Base-by-base conservation (phyloP, 1,140 invertebrate genomes). In the Cyclina sinensis region DNA sequence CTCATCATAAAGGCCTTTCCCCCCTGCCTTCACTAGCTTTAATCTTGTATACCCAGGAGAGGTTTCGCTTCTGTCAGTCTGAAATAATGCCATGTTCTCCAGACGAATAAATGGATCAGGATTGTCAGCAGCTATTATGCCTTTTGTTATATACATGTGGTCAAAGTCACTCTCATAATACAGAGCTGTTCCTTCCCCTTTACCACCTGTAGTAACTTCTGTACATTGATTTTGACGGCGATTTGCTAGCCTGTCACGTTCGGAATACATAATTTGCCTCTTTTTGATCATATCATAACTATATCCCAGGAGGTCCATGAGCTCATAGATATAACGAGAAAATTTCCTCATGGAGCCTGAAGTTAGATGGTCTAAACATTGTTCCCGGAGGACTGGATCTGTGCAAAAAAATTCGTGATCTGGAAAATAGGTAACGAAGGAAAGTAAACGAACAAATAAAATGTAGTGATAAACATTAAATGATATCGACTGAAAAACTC, bases 141-240 rank as follows among this genome's bases (percentile, higher is more conserved):
- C 32, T 16, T 73, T 35, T 39, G n/a, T 12, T 24, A 73, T n/a
- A 73, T 39, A 73, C 30, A 73, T 73, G 1, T 14, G 30, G 39
- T 73, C 68, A 18, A 18, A 4, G 32, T 73, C 68, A 27, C 39
- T 73, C 30, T 73, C 68, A n/a, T 7, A 73, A n/a, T 35, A 73
- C 68, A 73, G 21, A 7, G 68, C 30, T 35, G 68, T 73, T 35
- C 68, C 68, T 73, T 73, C 68, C 3, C 43, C 43, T 43, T 43
- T 43, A 43, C 43, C 43, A 43, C 43, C 43, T 43, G 14, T 43
- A 7, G 43, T 43, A 14, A n/a, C n/a, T n/a, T n/a, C n/a, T n/a
- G n/a, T n/a, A 43, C 43, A 43, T 14, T 7, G n/a, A 7, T 4
- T 43, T 4, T 4, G 14, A 14, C 21, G 4, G 9, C 18, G 7